Percentiles rank a stretch among this genome's conserved stretches.
Conservation (phyloP, 2,797 vertebrate species). For the Spizella passerina region DNA sequence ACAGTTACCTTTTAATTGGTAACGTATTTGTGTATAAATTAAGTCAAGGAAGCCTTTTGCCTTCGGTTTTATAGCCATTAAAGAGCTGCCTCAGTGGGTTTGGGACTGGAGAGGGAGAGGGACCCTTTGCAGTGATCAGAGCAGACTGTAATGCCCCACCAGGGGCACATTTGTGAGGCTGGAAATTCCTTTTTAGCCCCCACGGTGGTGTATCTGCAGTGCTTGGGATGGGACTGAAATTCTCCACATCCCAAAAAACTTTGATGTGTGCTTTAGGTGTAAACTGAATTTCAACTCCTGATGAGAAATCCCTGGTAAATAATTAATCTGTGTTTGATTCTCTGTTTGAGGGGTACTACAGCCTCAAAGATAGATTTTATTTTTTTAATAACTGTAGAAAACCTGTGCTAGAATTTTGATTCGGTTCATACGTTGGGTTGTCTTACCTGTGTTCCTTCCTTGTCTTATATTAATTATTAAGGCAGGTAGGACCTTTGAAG, state of each 20-base stretch:
- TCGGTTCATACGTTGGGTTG: neutral
- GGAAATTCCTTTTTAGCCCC: constrained; percentile 62
- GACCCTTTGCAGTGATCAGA: constrained; percentile 39
- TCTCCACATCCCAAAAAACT: neutral
- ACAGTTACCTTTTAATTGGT: constrained; percentile 53
- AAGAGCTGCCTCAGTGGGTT: constrained; percentile 39
- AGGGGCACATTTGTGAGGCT: constrained; percentile 51
- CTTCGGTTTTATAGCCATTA: constrained; percentile 10
- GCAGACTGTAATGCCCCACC: constrained; percentile 45
- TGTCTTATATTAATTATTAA: neutral
- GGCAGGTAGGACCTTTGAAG: neutral
- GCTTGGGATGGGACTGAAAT: neutral
- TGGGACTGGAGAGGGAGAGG: constrained; percentile 10
- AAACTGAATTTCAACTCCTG: neutral
- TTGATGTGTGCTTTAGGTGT: neutral
- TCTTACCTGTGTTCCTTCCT: neutral
- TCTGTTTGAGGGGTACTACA: neutral
- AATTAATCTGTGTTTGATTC: neutral
- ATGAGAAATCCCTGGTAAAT: neutral
- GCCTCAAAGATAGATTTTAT: neutral
- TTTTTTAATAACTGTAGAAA: neutral
- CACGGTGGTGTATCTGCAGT: neutral
- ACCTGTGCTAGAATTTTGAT: neutral
- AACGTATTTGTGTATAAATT: constrained; percentile 11
- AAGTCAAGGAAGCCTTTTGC: neutral